Conservation (phyloP, 2,113 vertebrate genomes). For the Corvus cornix region DNA sequence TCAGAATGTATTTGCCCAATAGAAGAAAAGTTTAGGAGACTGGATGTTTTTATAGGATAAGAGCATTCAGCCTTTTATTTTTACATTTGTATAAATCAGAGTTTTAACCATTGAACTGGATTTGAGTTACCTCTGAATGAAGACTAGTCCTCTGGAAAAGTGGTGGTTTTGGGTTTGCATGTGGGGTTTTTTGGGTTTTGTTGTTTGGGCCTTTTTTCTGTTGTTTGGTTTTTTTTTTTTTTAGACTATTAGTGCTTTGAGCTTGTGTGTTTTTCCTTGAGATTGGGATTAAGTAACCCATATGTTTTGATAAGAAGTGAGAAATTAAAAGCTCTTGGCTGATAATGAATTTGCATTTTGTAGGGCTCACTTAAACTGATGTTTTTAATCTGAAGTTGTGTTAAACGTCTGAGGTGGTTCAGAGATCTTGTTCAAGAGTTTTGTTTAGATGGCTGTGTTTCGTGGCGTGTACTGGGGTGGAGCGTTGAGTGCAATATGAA, state of each 20-base stretch:
- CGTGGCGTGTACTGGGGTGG: background rate
- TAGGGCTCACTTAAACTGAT: background rate
- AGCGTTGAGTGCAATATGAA: background rate
- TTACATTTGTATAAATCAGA: background rate
- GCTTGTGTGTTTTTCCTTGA: background rate
- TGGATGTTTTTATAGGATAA: background rate
- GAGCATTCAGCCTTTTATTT: background rate
- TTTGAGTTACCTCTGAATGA: background rate
- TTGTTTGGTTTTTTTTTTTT: background rate
- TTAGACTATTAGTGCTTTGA: background rate
- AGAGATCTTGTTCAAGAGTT: background rate
- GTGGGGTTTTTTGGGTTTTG: background rate
- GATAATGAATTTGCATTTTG: background rate
- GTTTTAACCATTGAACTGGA: background rate
- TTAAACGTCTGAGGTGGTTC: background rate
- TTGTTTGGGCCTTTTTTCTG: background rate
- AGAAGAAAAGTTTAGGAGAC: background rate
- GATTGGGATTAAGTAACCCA: background rate
- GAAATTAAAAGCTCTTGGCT: background rate
- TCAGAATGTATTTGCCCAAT: background rate
- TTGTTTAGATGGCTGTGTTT: rapidly evolving
- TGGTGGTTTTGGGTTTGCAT: background rate
- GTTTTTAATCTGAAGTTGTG: background rate
- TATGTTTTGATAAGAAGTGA: background rate
- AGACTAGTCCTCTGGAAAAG: background rate